Evolutionary conservation across 2,888 invertebrate genomes (phyloP).

Genomic region (Latrodectus elegans): DNA sequence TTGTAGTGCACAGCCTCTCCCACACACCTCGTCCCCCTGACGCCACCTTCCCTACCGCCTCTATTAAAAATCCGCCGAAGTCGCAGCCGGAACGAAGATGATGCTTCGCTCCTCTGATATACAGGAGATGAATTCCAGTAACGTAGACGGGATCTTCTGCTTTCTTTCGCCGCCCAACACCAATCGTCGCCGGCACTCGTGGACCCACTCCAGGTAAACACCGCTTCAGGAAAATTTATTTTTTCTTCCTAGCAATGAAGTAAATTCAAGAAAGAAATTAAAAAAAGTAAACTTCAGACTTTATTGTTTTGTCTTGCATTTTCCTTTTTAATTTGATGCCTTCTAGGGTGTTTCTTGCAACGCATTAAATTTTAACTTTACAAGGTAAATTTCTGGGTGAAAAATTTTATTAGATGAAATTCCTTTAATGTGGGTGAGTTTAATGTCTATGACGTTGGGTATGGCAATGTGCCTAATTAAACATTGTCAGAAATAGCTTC

Average conservation of each 20-base stretch:
- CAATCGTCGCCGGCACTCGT: not conserved
- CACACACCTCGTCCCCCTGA: not conserved
- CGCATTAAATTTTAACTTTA: no score
- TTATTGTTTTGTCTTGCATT: no score
- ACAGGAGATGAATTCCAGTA: not conserved
- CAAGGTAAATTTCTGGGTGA: no score
- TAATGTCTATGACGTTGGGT: not conserved
- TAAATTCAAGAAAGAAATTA: no score
- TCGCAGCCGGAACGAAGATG: not conserved
- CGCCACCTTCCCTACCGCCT: not conserved
- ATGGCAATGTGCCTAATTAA: not conserved
- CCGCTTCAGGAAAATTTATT: not conserved
- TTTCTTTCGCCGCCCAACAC: not conserved
- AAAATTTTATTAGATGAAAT: no score
- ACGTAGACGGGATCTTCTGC: slow-evolving; percentile 2
- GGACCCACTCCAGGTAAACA: slow-evolving; percentile 6
- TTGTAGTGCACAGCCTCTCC: not conserved
- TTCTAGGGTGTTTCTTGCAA: no score
- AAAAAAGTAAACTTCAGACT: no score
- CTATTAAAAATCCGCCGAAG: slow-evolving; percentile 13
- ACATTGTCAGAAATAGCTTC: not conserved
- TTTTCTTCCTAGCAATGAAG: no score
- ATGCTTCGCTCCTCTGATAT: not conserved
- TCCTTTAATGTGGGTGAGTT: no score
- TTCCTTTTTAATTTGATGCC: no score